These are phyloP conservation scores for fruit fly (Drosophila melanogaster) DNA, from an alignment of 1,140 invertebrate species.

Conservation along the genomic window DNA sequence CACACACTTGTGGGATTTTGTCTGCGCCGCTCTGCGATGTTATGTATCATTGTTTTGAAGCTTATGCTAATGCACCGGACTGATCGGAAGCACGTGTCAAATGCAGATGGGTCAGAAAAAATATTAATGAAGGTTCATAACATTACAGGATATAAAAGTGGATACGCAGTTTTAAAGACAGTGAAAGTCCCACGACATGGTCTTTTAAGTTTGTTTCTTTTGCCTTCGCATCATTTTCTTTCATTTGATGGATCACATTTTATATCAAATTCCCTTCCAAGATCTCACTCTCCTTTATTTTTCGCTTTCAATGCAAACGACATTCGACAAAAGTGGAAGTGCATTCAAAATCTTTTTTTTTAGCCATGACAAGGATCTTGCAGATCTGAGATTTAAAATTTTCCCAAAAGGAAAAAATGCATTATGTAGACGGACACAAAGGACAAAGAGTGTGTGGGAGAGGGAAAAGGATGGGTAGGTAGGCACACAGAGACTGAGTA, in stretches of 20 bases:
- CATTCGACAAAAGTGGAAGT: conserved; percentile 67
- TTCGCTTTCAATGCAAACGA: conserved; percentile 37
- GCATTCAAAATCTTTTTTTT: conserved; percentile 63
- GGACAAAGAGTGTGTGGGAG: conserved; percentile 8
- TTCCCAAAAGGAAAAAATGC: conserved; percentile 59
- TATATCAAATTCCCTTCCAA: conserved; percentile 35
- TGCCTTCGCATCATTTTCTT: conserved; percentile 6
- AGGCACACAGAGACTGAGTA: conserved; percentile 35
- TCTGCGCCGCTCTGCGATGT: conserved; percentile 25
- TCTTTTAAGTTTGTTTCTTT: not conserved
- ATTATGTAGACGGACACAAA: not conserved
- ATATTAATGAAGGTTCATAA: not conserved
- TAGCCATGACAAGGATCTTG: conserved; percentile 65
- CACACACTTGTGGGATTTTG: conserved; percentile 79
- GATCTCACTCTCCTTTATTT: conserved; percentile 20
- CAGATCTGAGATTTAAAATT: conserved; percentile 65
- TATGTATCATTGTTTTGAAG: conserved; percentile 7
- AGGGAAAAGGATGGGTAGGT: conserved; percentile 24
- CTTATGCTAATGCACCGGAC: conserved; percentile 59
- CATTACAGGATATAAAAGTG: not conserved
- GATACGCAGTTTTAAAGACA: conserved; percentile 10
- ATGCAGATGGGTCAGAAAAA: conserved; percentile 53
- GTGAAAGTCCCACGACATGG: conserved; percentile 42
- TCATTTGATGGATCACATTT: conserved; percentile 69
- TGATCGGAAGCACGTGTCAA: conserved; percentile 82